Percentiles rank a stretch among this genome's conserved stretches.
These are phyloP conservation scores for Melanerpes aurifrons DNA, from an alignment of 2,113 vertebrate species.

Conservation along the genomic window DNA sequence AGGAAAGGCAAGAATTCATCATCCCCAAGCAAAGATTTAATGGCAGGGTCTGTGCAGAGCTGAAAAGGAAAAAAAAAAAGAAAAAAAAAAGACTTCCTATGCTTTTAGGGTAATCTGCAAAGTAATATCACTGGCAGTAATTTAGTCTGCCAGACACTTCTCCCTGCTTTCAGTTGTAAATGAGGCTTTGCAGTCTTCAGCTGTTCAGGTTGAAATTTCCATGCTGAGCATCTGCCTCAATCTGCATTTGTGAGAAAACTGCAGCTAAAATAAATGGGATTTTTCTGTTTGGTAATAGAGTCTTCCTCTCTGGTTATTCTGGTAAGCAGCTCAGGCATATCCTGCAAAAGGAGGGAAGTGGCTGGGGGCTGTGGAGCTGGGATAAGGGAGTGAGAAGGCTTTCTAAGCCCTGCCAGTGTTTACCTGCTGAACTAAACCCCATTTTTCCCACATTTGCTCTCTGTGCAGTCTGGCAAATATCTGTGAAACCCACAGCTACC, in stretches of 20 bases:
- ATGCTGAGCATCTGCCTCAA: background rate
- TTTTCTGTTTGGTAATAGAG: background rate
- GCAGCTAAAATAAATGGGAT: background rate
- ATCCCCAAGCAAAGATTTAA: background rate
- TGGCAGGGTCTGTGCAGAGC: background rate
- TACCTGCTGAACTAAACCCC: background rate
- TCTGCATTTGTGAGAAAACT: background rate
- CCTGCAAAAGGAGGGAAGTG: background rate
- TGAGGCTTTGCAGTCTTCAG: background rate
- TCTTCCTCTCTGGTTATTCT: background rate
- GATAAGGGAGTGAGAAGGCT: background rate
- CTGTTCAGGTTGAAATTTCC: background rate
- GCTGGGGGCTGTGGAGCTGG: rapidly evolving
- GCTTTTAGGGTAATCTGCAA: background rate
- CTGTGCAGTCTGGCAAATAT: background rate
- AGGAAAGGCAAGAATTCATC: background rate
- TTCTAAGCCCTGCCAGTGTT: background rate
- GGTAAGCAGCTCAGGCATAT: background rate
- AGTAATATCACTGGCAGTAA: background rate
- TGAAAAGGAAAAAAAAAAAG: too few relatives aligned
- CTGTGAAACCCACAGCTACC: background rate
- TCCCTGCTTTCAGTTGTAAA: background rate
- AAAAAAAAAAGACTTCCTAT: background rate
- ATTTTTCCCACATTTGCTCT: background rate
- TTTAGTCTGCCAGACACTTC: slow-evolving; percentile 13